A percentile compares a stretch with the other conserved stretches of the same genome.
Evolutionary conservation across 2,888 invertebrate genomes (phyloP).

Genomic region (Papilio protenor): DNA sequence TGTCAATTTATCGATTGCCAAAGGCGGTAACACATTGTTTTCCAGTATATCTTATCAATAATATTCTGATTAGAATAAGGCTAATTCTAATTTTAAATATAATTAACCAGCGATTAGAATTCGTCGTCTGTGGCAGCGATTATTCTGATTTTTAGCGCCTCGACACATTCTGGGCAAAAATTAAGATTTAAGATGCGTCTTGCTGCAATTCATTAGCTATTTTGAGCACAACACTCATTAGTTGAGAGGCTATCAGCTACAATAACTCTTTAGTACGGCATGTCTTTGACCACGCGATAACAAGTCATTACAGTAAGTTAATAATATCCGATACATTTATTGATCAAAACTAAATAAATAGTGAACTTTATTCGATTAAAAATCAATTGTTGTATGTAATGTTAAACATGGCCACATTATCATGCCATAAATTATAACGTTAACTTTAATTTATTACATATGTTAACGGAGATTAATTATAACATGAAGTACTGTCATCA

Average conservation of each 20-base stretch:
- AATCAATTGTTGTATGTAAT: no score
- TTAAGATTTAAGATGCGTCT: neutral
- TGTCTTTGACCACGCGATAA: neutral
- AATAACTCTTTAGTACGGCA: neutral
- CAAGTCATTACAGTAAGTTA: neutral
- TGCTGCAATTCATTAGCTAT: neutral
- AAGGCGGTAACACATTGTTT: neutral
- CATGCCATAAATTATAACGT: neutral
- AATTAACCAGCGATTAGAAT: neutral
- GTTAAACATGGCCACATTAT: no score
- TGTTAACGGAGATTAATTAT: neutral
- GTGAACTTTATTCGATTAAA: neutral
- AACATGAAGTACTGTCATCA: neutral
- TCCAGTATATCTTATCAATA: neutral
- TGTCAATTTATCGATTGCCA: neutral
- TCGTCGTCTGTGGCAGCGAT: neutral
- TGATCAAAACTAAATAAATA: neutral
- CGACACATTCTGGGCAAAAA: neutral
- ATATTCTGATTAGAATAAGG: neutral
- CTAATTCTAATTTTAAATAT: neutral
- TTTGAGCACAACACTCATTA: neutral
- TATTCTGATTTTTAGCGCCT: neutral
- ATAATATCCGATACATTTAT: neutral
- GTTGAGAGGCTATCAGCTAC: neutral
- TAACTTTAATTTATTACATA: neutral